These are phyloP conservation scores for Holocentrus rufus DNA, from an alignment of 2,797 vertebrate genomes.

Conservation along the genomic window DNA sequence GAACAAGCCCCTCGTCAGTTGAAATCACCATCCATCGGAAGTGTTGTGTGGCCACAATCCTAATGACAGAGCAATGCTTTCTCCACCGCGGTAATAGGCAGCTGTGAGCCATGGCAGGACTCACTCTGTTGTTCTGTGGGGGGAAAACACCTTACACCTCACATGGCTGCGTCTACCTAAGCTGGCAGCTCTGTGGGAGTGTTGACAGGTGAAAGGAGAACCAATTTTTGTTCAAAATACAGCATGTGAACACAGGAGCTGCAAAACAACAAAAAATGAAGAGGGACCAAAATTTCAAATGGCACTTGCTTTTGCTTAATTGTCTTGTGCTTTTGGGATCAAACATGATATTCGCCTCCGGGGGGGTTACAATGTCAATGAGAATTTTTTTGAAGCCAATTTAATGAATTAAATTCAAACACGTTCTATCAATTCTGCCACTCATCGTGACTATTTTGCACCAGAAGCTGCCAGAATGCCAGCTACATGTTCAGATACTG, in stretches of 20 bases:
- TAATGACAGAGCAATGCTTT: constrained; percentile 10
- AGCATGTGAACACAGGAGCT: background rate
- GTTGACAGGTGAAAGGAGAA: constrained; percentile 49
- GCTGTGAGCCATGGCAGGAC: constrained; percentile 8
- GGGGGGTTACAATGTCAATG: background rate
- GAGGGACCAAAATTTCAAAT: constrained; percentile 2
- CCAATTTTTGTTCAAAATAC: constrained; percentile 9
- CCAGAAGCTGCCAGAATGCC: constrained; percentile 15
- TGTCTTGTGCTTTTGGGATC: background rate
- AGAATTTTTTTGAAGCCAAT: constrained; percentile 33
- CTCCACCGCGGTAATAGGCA: background rate
- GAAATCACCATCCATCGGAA: constrained; percentile 15
- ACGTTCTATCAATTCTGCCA: constrained; percentile 37
- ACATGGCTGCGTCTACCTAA: constrained; percentile 26
- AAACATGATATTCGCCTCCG: constrained; percentile 8
- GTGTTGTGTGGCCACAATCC: background rate
- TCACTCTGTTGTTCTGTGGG: constrained; percentile 28
- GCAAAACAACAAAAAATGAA: constrained; percentile 26
- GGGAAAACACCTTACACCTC: constrained; percentile 25
- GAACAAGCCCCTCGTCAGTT: constrained; percentile 34
- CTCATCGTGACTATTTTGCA: constrained; percentile 36
- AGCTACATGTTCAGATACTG: constrained; percentile 55
- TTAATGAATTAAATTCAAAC: constrained; percentile 50
- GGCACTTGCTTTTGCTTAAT: background rate
- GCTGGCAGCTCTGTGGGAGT: constrained; percentile 43